phyloP scores from a whole-genome alignment of 1,140 invertebrate species.

The Drosophila biarmipes region DNA sequence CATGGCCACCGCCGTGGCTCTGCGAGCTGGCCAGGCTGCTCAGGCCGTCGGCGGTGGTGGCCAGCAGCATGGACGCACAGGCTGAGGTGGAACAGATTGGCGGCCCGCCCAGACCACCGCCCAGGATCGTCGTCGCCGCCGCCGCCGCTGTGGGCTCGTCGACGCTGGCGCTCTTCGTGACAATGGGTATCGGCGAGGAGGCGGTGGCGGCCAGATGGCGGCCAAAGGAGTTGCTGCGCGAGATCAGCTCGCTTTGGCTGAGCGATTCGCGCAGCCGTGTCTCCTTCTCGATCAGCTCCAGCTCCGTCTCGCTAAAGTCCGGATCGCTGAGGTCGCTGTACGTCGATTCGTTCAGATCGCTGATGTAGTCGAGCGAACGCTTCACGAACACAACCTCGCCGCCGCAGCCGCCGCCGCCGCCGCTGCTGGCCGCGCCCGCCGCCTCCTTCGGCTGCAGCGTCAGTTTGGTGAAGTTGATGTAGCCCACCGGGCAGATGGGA shows the following conservation, averaged over 20 bases:
- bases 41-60: not conserved
- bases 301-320: conserved; percentile 86
- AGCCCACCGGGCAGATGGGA: conserved; percentile 96
- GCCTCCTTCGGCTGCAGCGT: conserved; percentile 88
- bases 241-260: conserved; percentile 79
- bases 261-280: conserved; percentile 77
- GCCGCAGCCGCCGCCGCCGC: conserved; percentile 6
- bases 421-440: conserved; percentile 1
- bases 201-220: conserved; percentile 75
- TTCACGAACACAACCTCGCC: conserved; percentile 85
- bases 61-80: conserved; percentile 39
- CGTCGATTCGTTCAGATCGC: conserved; percentile 87
- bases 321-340: conserved; percentile 87
- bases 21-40: conserved; percentile 52
- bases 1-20: conserved; percentile 22
- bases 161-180: conserved; percentile 84
- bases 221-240: conserved; percentile 83
- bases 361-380: conserved; percentile 86
- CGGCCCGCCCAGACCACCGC: not conserved
- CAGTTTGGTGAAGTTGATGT: conserved; percentile 94
- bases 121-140: conserved; percentile 4
- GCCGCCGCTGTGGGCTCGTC: conserved; percentile 75
- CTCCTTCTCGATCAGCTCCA: conserved; percentile 86
- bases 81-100: conserved; percentile 48
- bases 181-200: conserved; percentile 83